Conservation (phyloP, 2,113 vertebrate genomes). For the Cervus canadensis region DNA sequence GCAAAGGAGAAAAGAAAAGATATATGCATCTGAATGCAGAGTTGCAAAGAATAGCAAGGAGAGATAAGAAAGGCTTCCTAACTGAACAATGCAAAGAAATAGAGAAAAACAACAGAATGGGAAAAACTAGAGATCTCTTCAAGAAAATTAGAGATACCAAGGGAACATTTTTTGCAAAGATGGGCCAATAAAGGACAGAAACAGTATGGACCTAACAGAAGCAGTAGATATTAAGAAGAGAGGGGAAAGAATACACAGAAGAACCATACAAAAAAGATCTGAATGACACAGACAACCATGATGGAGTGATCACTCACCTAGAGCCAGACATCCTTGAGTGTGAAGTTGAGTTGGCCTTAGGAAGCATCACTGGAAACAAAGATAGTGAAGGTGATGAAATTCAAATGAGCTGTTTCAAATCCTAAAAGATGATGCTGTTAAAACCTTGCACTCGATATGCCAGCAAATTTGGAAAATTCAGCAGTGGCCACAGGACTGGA, state of each 20-base stretch:
- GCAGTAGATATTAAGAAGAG: background rate
- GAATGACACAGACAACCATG: background rate
- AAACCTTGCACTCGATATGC: background rate
- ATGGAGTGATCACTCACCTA: background rate
- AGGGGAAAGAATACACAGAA: background rate
- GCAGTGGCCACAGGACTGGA: background rate
- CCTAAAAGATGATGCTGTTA: background rate
- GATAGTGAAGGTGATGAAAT: background rate
- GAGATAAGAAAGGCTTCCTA: background rate
- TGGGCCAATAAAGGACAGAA: background rate
- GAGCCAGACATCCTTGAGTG: background rate
- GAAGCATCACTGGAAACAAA: background rate
- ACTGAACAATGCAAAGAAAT: background rate
- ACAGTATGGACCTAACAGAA: background rate
- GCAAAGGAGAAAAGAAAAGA: background rate
- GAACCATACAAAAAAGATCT: background rate
- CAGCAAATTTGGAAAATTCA: background rate
- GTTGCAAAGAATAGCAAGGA: background rate
- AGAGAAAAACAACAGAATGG: background rate
- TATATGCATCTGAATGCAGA: background rate
- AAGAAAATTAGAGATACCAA: background rate
- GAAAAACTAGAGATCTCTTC: background rate
- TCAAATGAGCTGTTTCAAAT: background rate
- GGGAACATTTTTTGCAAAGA: background rate
- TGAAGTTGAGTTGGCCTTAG: background rate